Conservation (phyloP, 2,888 invertebrate species). For the Drosophila acutilabella region DNA sequence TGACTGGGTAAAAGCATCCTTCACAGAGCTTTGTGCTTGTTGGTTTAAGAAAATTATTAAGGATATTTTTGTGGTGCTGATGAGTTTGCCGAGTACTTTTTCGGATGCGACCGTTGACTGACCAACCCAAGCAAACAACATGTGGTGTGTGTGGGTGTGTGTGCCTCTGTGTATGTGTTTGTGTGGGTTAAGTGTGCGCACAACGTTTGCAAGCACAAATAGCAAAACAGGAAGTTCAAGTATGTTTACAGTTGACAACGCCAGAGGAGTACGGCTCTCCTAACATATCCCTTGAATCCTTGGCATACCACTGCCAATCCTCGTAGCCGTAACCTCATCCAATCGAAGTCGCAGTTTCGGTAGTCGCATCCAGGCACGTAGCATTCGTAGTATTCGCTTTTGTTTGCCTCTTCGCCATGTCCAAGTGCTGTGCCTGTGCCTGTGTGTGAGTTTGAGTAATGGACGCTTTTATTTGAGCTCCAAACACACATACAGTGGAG, state of each 20-base stretch:
- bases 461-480: constrained; percentile 80
- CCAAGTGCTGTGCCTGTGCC: constrained; percentile 37
- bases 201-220: constrained; percentile 63
- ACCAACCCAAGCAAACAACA: constrained; percentile 55
- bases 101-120: constrained; percentile 44
- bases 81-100: constrained; percentile 81
- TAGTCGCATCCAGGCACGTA: constrained; percentile 58
- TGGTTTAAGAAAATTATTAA: constrained; percentile 83
- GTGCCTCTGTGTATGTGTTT: constrained; percentile 32
- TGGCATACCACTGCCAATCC: background rate
- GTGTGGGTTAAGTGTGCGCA: constrained; percentile 53
- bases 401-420: constrained; percentile 56
- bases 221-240: constrained; percentile 79
- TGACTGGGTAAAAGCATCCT: constrained; percentile 76
- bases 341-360: constrained; percentile 22
- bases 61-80: constrained; percentile 83
- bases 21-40: constrained; percentile 75
- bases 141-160: constrained; percentile 40
- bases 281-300: background rate
- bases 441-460: constrained; percentile 73
- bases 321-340: background rate
- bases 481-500: constrained; percentile 27
- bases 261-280: constrained; percentile 44
- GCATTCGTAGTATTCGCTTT: constrained; percentile 49
- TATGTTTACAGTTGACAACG: constrained; percentile 81